Base-by-base conservation (phyloP, 2,888 invertebrate genomes). In the Corbicula japonica region DNA sequence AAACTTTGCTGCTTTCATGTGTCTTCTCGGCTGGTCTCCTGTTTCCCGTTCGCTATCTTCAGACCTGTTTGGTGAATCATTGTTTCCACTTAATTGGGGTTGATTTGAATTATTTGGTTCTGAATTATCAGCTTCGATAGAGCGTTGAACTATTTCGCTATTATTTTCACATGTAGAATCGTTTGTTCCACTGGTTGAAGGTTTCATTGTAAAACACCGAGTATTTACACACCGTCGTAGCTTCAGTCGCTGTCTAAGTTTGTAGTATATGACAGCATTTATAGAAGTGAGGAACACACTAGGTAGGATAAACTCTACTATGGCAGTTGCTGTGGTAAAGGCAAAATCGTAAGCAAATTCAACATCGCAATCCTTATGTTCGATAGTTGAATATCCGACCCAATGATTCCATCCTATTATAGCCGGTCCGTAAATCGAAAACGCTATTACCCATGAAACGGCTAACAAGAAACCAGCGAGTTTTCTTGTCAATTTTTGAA, bases 361-460 rank as follows among this genome's bases (percentile, higher is more conserved):
- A 18, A 83, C 86, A 52, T 89, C 85, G 65, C 90, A 90, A 23
- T 87, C 86, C 18, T 48, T 77, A 0, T 62, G 68, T 35, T 71
- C 86, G 0, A 85, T 74, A 0, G 60, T 74, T 12, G 84, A 80
- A 48, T 79, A 77, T 8, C 86, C 88, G 0, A 65, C 68, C 79
- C 85, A 81, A 46, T 80, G 70, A 48, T 86, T 84, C 85, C 84
- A 89, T 8, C 85, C 86, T 21, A 89, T 84, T 30, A 89, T 88
- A 1, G 84, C 83, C 0, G 87, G 88, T 6, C 84, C 76, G 54
- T 87, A 89, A 1, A 88, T 44, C 8, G 79, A 23, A 35, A 87
- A 84, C 0, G 88, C 50, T 1, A 84, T 10, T 0, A 86, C 2
- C 90, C 90, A 90, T 2, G 87, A 76, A 3, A 85, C 30, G 4